These are phyloP conservation scores for Bilobella aurantiaca DNA, from an alignment of 1,140 invertebrate genomes.

Conservation along the genomic window DNA sequence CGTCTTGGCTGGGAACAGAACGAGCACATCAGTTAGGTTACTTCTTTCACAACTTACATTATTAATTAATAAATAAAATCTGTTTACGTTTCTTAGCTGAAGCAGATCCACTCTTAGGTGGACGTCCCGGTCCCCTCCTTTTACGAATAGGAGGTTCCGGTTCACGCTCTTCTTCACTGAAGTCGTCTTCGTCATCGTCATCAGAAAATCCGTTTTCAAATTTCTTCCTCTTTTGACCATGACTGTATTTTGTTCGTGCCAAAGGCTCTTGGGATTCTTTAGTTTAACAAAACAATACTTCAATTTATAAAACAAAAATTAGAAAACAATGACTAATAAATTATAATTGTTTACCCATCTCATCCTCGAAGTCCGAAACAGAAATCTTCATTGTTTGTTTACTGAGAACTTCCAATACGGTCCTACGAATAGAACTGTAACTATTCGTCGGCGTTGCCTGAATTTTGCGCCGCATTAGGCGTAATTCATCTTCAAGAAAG, in stretches of 20 bases:
- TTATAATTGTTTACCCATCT: background rate
- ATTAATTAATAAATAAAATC: too few species aligned
- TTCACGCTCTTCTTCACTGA: background rate
- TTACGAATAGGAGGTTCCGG: too few species aligned
- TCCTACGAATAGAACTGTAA: background rate
- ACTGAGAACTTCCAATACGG: background rate
- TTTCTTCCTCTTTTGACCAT: background rate
- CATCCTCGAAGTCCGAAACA: background rate
- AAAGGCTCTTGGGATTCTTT: background rate
- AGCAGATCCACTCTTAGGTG: too few species aligned
- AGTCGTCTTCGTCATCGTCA: background rate
- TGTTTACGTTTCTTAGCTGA: too few species aligned
- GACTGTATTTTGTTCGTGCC: background rate
- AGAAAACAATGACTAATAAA: background rate
- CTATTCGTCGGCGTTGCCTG: background rate
- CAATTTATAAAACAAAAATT: background rate
- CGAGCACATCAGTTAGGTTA: too few species aligned
- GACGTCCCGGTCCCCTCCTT: too few species aligned
- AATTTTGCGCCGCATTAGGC: background rate
- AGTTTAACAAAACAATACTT: background rate
- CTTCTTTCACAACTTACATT: too few species aligned
- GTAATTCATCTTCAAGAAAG: background rate
- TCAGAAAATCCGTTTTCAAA: background rate
- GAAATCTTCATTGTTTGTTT: background rate
- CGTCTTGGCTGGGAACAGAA: too few species aligned